phyloP scores from a whole-genome alignment of 2,113 vertebrate genomes.

The Dermatemys mawii region DNA sequence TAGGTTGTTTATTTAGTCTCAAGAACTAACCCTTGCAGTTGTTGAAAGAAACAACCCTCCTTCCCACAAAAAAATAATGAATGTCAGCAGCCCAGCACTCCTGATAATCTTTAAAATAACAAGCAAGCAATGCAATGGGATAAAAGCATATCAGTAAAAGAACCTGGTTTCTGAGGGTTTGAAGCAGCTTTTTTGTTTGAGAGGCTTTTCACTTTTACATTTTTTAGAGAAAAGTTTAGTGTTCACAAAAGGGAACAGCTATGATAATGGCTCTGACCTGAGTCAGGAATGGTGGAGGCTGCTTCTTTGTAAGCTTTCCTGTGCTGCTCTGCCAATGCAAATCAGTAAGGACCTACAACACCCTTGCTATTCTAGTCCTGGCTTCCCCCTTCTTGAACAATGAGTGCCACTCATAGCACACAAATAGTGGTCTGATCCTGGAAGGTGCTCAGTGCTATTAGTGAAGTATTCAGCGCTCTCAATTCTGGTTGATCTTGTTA shows the following conservation, averaged over 20 bases:
- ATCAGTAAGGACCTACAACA: neutral
- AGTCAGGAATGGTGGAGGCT: neutral
- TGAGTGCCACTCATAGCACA: neutral
- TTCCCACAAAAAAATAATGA: neutral
- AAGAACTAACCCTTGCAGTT: neutral
- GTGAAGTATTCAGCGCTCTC: neutral
- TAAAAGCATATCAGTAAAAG: neutral
- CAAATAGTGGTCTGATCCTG: neutral
- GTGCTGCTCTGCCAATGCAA: neutral
- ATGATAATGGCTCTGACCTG: neutral
- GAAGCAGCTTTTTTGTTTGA: neutral
- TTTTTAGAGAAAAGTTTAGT: neutral
- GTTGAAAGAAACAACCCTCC: neutral
- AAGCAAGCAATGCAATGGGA: neutral
- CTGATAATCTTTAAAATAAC: neutral
- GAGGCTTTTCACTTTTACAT: neutral
- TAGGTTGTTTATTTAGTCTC: neutral
- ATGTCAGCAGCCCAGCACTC: neutral
- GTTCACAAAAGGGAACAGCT: neutral
- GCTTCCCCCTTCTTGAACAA: neutral
- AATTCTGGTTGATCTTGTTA: neutral
- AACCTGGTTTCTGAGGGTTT: neutral
- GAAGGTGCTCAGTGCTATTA: neutral
- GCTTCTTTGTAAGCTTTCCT: neutral
- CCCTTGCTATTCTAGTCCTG: neutral